phyloP scores from a whole-genome alignment of 1,140 invertebrate genomes.

The Aricia agestis region DNA sequence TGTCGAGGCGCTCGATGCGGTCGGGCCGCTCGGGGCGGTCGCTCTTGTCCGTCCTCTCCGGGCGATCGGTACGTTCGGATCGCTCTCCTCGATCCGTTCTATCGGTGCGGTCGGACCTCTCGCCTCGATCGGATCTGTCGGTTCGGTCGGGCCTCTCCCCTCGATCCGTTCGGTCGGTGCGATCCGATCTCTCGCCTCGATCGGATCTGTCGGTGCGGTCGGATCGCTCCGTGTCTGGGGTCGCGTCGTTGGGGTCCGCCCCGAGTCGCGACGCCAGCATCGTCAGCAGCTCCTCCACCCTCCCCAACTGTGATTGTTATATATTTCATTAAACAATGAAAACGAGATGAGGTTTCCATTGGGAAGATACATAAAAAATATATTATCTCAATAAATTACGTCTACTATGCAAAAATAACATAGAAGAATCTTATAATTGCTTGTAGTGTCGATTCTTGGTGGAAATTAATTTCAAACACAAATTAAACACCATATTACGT shows the following conservation, averaged over 20 bases:
- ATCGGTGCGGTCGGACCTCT: constrained; percentile 22
- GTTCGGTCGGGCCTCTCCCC: constrained; percentile 44
- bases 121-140: constrained; percentile 45
- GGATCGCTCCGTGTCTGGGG: constrained; percentile 62
- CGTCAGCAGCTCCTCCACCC: constrained; percentile 62
- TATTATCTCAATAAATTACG: no score
- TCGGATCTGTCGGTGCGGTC: constrained; percentile 42
- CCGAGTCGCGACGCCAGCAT: constrained; percentile 58
- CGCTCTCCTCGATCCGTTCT: constrained; percentile 59
- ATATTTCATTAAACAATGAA: no score
- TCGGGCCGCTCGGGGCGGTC: constrained; percentile 36
- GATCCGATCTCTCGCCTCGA: constrained; percentile 23
- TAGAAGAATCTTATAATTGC: no score
- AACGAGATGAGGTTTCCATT: no score
- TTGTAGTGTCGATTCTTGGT: no score
- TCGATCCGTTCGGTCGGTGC: constrained; percentile 55
- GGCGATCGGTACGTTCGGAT: constrained; percentile 54
- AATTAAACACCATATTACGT: no score
- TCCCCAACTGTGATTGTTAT: constrained; percentile 42
- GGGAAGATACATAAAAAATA: no score
- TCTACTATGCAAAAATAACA: no score
- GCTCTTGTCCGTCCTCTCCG: constrained; percentile 21
- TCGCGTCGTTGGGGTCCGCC: constrained; percentile 72
- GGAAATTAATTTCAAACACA: no score
- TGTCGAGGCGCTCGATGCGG: constrained; percentile 45